These are phyloP conservation scores for Bombus cullumanus DNA, from an alignment of 1,140 invertebrate genomes.

Conservation along the genomic window DNA sequence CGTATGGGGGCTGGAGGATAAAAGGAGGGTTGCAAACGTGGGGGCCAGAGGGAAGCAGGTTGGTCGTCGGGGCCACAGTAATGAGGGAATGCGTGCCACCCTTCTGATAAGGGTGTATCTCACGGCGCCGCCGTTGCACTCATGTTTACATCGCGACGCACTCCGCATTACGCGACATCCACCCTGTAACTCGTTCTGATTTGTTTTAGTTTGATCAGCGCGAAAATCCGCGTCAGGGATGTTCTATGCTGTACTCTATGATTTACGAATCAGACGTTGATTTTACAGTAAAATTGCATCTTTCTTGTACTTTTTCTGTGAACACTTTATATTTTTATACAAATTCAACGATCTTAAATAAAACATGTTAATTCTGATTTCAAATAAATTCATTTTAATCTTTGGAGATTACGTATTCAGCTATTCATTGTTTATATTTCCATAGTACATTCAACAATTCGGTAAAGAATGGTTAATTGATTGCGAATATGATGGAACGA, in stretches of 20 bases:
- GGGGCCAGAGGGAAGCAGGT: constrained; percentile 9
- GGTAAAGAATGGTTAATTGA: too few species aligned
- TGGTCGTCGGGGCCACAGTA: constrained; percentile 46
- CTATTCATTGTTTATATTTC: too few species aligned
- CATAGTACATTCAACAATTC: too few species aligned
- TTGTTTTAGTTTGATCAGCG: constrained; percentile 22
- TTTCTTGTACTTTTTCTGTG: not conserved
- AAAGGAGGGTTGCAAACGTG: constrained; percentile 6
- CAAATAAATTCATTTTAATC: too few species aligned
- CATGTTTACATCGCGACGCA: constrained; percentile 63
- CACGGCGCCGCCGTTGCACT: constrained; percentile 41
- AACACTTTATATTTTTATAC: not conserved
- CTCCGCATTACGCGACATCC: constrained; percentile 37
- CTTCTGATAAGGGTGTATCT: constrained; percentile 69
- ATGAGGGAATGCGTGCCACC: constrained; percentile 69
- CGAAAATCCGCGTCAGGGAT: not conserved
- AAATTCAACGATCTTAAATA: too few species aligned
- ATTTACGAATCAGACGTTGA: not conserved
- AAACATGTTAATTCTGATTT: too few species aligned
- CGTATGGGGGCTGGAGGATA: not conserved
- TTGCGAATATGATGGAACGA: too few species aligned
- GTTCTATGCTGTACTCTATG: not conserved
- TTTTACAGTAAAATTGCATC: not conserved
- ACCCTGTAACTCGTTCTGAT: constrained; percentile 8
- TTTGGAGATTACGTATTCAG: too few species aligned